Evolutionary conservation across 1,140 invertebrate genomes (phyloP).

Genomic region (Habropoda laboriosa): DNA sequence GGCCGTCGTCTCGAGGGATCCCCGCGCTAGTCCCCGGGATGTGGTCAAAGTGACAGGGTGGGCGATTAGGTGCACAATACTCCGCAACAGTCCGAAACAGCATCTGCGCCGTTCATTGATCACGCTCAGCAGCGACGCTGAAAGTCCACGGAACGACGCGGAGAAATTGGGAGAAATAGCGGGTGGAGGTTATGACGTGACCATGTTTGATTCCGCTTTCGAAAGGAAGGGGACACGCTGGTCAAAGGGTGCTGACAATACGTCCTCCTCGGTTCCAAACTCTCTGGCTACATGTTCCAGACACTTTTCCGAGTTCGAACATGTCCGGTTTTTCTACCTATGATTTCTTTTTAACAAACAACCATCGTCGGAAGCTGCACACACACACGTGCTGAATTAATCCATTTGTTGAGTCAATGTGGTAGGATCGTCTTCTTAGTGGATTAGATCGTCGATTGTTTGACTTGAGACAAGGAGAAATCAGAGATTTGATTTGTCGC

Average conservation of each 20-base stretch:
- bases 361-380: no score
- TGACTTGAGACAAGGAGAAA: not conserved
- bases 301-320: not conserved
- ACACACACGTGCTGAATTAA: not conserved
- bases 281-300: slow-evolving; percentile 39
- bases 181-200: slow-evolving; percentile 47
- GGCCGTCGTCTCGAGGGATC: slow-evolving; percentile 73
- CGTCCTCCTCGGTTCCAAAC: slow-evolving; percentile 49
- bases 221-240: not conserved
- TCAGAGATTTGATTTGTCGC: not conserved
- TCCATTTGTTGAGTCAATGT: not conserved
- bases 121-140: slow-evolving; percentile 54
- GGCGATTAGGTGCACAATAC: slow-evolving; percentile 80
- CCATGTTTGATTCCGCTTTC: slow-evolving; percentile 37
- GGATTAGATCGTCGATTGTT: not conserved
- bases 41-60: slow-evolving; percentile 80
- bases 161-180: slow-evolving; percentile 38
- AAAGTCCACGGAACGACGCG: slow-evolving; percentile 45
- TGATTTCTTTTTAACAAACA: slow-evolving; percentile 51
- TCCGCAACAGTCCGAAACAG: slow-evolving; percentile 72
- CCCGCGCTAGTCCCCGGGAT: slow-evolving; percentile 58
- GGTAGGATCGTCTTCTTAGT: not conserved
- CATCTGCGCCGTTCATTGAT: slow-evolving; percentile 80
- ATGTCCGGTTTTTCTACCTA: slow-evolving; percentile 21
- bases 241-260: slow-evolving; percentile 22